Evolutionary conservation across 2,113 vertebrate species (phyloP), one percentile per base, ranked within the genome.

Genomic region (Dissostichus mawsoni): DNA sequence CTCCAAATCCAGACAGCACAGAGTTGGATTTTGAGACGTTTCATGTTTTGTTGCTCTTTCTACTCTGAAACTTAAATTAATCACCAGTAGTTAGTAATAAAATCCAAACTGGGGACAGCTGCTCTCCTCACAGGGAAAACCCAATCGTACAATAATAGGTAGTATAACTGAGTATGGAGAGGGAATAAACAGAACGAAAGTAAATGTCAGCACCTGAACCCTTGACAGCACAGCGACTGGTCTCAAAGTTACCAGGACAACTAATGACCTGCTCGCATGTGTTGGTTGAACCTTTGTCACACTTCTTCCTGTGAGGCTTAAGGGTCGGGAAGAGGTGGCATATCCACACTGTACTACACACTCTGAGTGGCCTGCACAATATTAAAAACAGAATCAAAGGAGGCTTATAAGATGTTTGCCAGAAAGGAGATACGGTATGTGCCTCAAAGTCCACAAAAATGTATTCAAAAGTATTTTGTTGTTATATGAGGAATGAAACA

Each of bases 181-280:
- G 23, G 14, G 59, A 62, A 78, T n/a, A 64, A 55, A 47, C 7
- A 14, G 11, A 68, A 36, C 3, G 6, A 76, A 74, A 78, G 53
- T 33, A 71, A 78, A 87, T 51, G 72, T 78, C 76, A 84, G 18
- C 66, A 71, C 14, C 71, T 74, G 59, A 65, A 63, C 44, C 44
- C 23, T 23, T 5, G 36, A 55, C 56, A 64, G 52, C 14, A 47
- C 25, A 8, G 72, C 76, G 70, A 57, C 11, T 25, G 69, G 66
- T 63, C 48, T 45, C 64, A 58, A 66, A 67, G 87, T 83, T 66
- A 75, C 75, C 71, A 69, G 17, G 88, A 77, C 85, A 82, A 80
- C 80, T 36, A 69, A 61, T 82, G 84, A 90, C 90, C 88, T 82
- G 50, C 78, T 72, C n/a, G 17, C 89, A 91, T 93, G 44, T 92